phyloP scores from a whole-genome alignment of 2,113 vertebrate species.

The Pica pica region DNA sequence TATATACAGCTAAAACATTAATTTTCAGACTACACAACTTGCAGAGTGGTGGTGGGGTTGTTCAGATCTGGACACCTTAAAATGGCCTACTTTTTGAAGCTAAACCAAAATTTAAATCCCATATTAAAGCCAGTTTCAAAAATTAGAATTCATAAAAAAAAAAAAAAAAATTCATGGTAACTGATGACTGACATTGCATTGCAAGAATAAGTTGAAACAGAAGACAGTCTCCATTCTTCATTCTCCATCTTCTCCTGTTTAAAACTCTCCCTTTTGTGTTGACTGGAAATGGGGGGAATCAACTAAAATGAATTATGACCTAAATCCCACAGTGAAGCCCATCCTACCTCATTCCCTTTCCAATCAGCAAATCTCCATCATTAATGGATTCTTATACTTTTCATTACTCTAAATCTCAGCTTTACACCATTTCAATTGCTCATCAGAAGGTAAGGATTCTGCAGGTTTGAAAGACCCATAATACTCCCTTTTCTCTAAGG shows the following conservation, averaged over 20 bases:
- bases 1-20: neutral
- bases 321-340: neutral
- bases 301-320: neutral
- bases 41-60: rapidly evolving
- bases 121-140: neutral
- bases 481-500: neutral
- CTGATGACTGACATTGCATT: neutral
- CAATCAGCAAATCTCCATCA: neutral
- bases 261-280: neutral
- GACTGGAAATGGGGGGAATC: neutral
- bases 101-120: neutral
- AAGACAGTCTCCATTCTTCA: neutral
- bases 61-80: neutral
- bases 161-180: neutral
- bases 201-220: neutral
- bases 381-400: neutral
- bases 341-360: neutral
- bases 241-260: neutral
- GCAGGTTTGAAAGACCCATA: neutral
- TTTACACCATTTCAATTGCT: neutral
- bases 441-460: neutral
- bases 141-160: neutral
- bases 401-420: neutral
- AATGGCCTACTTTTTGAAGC: neutral
- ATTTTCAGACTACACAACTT: neutral